These are phyloP conservation scores for Ataeniobius toweri DNA, from an alignment of 2,797 vertebrate species.

Conservation along the genomic window DNA sequence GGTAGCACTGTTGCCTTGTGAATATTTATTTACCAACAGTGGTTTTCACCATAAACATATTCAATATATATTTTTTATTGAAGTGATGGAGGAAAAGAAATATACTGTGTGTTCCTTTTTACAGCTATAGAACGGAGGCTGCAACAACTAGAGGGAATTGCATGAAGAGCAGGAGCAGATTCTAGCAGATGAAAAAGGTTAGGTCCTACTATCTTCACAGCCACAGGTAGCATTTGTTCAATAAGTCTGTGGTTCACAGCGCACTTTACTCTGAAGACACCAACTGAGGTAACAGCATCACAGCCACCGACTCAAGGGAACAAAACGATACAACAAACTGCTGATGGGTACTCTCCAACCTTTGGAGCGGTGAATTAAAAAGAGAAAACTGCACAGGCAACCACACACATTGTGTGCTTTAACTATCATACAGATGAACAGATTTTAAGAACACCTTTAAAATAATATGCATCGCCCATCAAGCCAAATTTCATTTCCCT, in stretches of 20 bases:
- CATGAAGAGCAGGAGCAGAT: neutral
- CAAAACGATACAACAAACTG: slow-evolving; percentile 2
- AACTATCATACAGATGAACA: neutral
- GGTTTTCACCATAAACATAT: too few species aligned
- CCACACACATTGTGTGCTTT: neutral
- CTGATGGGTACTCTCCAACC: neutral
- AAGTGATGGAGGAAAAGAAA: neutral
- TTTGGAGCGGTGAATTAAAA: neutral
- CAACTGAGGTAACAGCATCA: neutral
- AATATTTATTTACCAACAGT: too few species aligned
- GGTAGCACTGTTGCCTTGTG: too few species aligned
- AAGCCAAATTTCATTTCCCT: neutral
- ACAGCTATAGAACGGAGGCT: neutral
- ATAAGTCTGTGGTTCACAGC: neutral
- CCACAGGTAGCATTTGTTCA: neutral
- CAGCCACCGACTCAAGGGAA: neutral
- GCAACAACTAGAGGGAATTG: neutral
- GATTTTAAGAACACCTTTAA: neutral
- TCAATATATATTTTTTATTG: too few species aligned
- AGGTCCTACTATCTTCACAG: neutral
- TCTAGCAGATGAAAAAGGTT: too few species aligned
- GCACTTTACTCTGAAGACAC: slow-evolving; percentile 2
- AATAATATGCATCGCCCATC: neutral
- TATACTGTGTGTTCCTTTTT: neutral
- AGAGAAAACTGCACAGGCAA: neutral